Percentiles rank a stretch among this genome's conserved stretches.
Evolutionary conservation across 2,113 vertebrate species (phyloP).

Genomic region (Coracopsis vasa): DNA sequence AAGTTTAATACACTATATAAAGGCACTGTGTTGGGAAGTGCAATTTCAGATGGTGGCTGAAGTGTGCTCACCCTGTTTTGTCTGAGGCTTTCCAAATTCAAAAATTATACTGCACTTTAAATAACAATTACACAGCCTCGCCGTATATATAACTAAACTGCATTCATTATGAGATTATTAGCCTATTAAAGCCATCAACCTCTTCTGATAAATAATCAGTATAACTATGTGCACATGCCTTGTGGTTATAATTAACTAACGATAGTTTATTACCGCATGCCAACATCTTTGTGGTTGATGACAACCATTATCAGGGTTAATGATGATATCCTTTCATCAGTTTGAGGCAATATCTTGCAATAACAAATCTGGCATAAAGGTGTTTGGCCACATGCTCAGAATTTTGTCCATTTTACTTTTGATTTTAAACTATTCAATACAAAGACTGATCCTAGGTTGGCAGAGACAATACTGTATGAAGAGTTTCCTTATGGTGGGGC

Average conservation of each 20-base stretch:
- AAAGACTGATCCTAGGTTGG: neutral
- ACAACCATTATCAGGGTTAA: neutral
- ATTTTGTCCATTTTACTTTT: neutral
- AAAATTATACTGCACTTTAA: neutral
- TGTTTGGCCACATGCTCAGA: neutral
- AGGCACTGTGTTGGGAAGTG: neutral
- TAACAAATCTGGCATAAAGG: neutral
- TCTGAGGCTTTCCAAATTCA: neutral
- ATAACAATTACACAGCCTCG: neutral
- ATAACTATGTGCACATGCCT: neutral
- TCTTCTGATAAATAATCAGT: conserved; percentile 53
- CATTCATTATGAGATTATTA: conserved; percentile 34
- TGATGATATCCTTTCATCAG: neutral
- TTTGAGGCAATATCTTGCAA: neutral
- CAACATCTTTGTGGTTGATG: neutral
- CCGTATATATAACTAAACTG: neutral
- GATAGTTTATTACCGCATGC: neutral
- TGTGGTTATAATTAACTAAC: conserved; percentile 9
- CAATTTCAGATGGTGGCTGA: neutral
- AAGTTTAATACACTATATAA: neutral
- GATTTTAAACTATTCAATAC: neutral
- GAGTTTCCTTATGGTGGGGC: neutral
- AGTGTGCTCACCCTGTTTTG: accelerated
- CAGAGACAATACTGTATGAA: neutral
- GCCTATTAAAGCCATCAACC: conserved; percentile 23